phyloP scores from a whole-genome alignment of 2,797 vertebrate species.

The Eutrigla gurnardus region DNA sequence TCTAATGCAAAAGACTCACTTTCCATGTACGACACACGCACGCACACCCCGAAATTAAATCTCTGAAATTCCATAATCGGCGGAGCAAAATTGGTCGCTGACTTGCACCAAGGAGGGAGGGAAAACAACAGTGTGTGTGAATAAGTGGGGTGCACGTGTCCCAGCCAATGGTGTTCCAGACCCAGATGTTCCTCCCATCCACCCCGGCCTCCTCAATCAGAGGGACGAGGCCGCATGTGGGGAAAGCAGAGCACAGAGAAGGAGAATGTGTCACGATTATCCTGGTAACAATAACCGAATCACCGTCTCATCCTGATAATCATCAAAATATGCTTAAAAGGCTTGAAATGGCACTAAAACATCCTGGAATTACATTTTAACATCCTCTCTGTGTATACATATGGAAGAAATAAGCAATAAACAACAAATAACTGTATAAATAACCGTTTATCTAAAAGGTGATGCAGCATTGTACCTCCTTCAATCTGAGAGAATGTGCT shows the following conservation, averaged over 20 bases:
- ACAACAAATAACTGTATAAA: no score
- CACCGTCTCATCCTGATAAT: no score
- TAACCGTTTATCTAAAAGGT: neutral
- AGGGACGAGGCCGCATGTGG: slow-evolving; percentile 12
- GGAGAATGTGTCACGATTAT: neutral
- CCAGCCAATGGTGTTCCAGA: slow-evolving; percentile 32
- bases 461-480: neutral
- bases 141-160: slow-evolving; percentile 41
- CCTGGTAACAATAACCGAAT: no score
- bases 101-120: neutral
- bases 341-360: no score
- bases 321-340: no score
- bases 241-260: neutral
- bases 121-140: neutral
- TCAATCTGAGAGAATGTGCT: neutral
- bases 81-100: neutral
- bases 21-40: neutral
- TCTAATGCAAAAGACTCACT: neutral
- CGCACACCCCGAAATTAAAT: neutral
- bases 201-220: slow-evolving; percentile 38
- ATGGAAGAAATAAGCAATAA: neutral
- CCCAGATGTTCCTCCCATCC: slow-evolving; percentile 56
- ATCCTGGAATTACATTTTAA: no score
- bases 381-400: no score
- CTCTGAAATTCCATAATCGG: neutral